Evolutionary conservation across 2,888 invertebrate genomes (phyloP), one percentile per base, ranked within the genome.

Genomic region (Plebejus melissa): DNA sequence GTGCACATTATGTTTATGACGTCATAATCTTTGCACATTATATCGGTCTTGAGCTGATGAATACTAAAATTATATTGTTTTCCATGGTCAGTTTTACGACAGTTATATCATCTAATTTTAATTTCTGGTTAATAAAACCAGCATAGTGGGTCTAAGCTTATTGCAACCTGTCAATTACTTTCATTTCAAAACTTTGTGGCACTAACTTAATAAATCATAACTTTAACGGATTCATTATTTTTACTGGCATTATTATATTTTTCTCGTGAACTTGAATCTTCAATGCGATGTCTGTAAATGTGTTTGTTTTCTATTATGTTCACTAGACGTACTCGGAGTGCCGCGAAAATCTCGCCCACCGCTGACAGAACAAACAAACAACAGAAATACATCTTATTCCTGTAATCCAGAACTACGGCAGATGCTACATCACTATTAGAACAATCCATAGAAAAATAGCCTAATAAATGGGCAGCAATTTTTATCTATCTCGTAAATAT

Each of bases 291-390:
- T 4, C 9, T 32, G 60, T 60, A 11, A 32, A 36, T 36, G 32
- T 16, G 32, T 65, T 65, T 65, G 32, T 65, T 65, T 65, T 65
- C 32, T 36, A 65, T 65, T 32, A 65, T 32, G 65, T 65, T 65
- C 32, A 65, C 65, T 65, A 65, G 65, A 65, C 65, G 65, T 60
- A n/a, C n/a, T 70, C 11, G 1, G 11, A 58, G 69, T 41, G 58
- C 32, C 69, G n/a, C 50, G 74, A 28, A 58, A 74, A 76, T 70
- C 58, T 76, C 50, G 50, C 50, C 71, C 71, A 71, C 41, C 28
- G 65, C 36, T 38, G 74, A 50, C 50, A 41, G 41, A 72, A 71
- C 60, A 75, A 76, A 65, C 70, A 76, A 74, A 71, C 74, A 71
- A 54, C 50, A 50, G 46, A 54, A 60, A 76, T 72, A 75, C 72